These are phyloP conservation scores for Oriolus oriolus DNA, from an alignment of 2,113 vertebrate genomes.

Conservation along the genomic window DNA sequence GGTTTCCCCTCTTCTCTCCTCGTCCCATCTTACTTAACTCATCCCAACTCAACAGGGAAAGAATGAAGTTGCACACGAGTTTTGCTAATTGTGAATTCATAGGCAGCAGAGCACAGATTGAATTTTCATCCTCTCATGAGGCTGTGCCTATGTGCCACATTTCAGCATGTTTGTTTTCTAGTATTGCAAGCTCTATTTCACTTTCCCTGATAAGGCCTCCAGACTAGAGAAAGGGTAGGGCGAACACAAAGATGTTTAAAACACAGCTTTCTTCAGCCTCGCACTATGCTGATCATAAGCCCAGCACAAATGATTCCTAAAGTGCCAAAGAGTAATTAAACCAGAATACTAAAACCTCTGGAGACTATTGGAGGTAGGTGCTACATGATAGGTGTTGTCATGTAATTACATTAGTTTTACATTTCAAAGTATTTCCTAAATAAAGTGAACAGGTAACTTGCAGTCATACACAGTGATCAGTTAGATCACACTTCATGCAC, in stretches of 20 bases:
- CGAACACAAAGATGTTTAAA: background rate
- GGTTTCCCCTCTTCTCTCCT: background rate
- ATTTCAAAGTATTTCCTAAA: background rate
- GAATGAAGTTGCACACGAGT: background rate
- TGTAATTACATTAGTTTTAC: background rate
- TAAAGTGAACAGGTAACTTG: background rate
- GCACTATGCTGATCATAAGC: background rate
- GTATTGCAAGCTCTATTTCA: background rate
- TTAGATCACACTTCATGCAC: background rate
- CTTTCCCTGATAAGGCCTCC: background rate
- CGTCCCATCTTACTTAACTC: rapidly evolving
- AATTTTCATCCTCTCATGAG: background rate
- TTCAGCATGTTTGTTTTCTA: background rate
- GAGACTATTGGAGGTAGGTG: background rate
- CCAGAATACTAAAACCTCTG: background rate
- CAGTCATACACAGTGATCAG: background rate
- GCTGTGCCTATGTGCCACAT: background rate
- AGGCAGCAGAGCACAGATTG: background rate
- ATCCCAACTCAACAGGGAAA: background rate
- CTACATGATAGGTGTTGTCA: background rate
- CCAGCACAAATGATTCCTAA: background rate
- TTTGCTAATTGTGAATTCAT: background rate
- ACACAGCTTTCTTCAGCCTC: background rate
- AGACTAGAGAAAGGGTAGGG: background rate
- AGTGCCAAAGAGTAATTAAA: background rate